Conservation (phyloP, 2,113 vertebrate species). For the Seriola quinqueradiata region DNA sequence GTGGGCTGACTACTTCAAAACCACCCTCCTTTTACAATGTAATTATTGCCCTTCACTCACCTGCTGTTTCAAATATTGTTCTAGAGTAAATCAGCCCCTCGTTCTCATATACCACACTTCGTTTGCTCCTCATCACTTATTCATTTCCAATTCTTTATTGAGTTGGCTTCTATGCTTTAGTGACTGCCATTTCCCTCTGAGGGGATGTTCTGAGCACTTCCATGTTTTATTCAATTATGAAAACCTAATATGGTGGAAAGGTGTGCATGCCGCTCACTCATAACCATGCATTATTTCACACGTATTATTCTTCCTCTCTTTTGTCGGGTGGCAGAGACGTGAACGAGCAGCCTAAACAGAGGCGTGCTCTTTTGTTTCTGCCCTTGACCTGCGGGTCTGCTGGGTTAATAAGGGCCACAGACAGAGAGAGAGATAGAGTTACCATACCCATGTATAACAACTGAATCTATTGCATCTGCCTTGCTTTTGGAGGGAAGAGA, state of each 20-base stretch:
- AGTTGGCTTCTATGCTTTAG: conserved; percentile 78
- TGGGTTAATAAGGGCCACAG: conserved; percentile 9
- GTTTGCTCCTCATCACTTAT: conserved; percentile 81
- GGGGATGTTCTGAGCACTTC: conserved; percentile 75
- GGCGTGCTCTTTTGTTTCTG: conserved; percentile 15
- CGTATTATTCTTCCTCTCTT: conserved; percentile 44
- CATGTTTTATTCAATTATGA: conserved; percentile 82
- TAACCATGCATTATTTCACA: conserved; percentile 73
- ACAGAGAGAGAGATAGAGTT: conserved; percentile 3
- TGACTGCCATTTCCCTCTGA: conserved; percentile 72
- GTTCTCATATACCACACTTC: conserved; percentile 73
- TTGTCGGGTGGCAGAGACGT: conserved; percentile 31
- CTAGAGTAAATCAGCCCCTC: conserved; percentile 76
- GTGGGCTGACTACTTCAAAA: conserved; percentile 35
- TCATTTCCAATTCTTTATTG: conserved; percentile 77
- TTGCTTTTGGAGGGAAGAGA: conserved; percentile 45
- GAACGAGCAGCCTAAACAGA: conserved; percentile 34
- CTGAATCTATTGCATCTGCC: conserved; percentile 21
- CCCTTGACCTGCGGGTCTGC: conserved; percentile 10
- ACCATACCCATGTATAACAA: conserved; percentile 27
- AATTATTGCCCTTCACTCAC: conserved; percentile 66
- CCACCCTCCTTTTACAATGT: conserved; percentile 27
- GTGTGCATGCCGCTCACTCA: conserved; percentile 66
- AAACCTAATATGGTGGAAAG: conserved; percentile 79
- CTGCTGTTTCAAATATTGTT: conserved; percentile 73